A percentile compares a stretch with the other conserved stretches of the same genome.
Conservation (phyloP, 2,797 vertebrate species). For the Alfaro cultratus region DNA sequence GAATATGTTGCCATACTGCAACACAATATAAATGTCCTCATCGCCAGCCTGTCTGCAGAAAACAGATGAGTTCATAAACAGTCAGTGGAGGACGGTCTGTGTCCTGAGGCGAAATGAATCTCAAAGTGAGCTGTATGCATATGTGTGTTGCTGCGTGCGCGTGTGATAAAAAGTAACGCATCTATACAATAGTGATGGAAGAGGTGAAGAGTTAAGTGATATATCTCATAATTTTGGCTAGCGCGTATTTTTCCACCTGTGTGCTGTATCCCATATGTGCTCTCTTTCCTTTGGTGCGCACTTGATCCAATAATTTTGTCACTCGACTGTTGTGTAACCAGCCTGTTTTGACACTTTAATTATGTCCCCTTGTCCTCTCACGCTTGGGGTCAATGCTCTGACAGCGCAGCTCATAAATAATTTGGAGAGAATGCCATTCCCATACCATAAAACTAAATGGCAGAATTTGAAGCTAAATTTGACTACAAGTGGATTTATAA, state of each 20-base stretch:
- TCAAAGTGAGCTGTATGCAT: conserved; percentile 25
- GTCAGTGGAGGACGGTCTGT: conserved; percentile 47
- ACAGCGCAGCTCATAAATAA: conserved; percentile 24
- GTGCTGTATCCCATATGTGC: conserved; percentile 1
- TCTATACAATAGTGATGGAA: conserved; percentile 25
- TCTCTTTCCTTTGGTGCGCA: neutral
- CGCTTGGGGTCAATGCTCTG: conserved; percentile 40
- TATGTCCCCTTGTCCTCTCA: conserved; percentile 36
- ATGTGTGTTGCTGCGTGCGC: conserved; percentile 14
- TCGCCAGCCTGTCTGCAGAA: conserved; percentile 60
- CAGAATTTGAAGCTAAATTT: conserved; percentile 30
- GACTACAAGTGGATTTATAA: conserved; percentile 13
- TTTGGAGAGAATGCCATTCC: conserved; percentile 24
- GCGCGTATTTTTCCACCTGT: conserved; percentile 9
- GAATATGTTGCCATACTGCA: conserved; percentile 45
- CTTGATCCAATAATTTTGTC: conserved; percentile 34
- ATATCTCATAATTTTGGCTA: neutral
- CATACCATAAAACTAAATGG: conserved; percentile 22
- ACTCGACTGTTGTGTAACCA: conserved; percentile 32
- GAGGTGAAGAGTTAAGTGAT: conserved; percentile 35
- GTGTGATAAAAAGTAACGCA: conserved; percentile 7
- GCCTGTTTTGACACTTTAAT: conserved; percentile 58
- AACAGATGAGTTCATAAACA: conserved; percentile 76
- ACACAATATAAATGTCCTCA: conserved; percentile 62
- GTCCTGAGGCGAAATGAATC: conserved; percentile 55